Evolutionary conservation across 2,113 vertebrate genomes (phyloP).

Genomic region (Alectura lathami): DNA sequence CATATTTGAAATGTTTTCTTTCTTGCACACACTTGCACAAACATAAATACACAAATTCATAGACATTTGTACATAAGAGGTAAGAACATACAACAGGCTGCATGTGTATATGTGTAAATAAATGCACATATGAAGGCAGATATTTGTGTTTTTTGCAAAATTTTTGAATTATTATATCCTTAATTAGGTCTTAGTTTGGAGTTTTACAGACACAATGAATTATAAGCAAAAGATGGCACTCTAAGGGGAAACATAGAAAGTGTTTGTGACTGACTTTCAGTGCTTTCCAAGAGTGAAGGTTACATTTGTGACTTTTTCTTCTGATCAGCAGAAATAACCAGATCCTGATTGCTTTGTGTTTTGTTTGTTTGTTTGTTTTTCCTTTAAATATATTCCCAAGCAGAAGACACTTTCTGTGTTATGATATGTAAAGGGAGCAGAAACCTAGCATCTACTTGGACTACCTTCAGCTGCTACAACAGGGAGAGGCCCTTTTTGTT

Average conservation of each 20-base stretch:
- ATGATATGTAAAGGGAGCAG: background rate
- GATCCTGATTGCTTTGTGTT: background rate
- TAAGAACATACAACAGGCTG: background rate
- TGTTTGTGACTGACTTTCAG: background rate
- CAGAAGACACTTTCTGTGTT: background rate
- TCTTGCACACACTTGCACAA: background rate
- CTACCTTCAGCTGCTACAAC: background rate
- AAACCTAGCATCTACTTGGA: background rate
- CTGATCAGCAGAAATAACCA: background rate
- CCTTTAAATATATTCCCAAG: background rate
- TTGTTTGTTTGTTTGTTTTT: background rate
- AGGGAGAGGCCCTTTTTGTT: background rate
- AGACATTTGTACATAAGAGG: background rate
- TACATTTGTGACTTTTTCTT: background rate
- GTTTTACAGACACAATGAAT: background rate
- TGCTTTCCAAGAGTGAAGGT: background rate
- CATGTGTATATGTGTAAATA: background rate
- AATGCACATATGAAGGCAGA: background rate
- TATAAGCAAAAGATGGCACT: background rate
- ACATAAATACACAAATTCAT: background rate
- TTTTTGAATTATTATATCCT: background rate
- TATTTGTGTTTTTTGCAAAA: background rate
- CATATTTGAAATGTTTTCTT: slow-evolving; percentile 8
- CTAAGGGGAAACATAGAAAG: background rate
- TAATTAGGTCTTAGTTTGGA: background rate